These are phyloP conservation scores for Trissoscelio sp. DNA, from an alignment of 2,888 invertebrate species.

Conservation along the genomic window DNA sequence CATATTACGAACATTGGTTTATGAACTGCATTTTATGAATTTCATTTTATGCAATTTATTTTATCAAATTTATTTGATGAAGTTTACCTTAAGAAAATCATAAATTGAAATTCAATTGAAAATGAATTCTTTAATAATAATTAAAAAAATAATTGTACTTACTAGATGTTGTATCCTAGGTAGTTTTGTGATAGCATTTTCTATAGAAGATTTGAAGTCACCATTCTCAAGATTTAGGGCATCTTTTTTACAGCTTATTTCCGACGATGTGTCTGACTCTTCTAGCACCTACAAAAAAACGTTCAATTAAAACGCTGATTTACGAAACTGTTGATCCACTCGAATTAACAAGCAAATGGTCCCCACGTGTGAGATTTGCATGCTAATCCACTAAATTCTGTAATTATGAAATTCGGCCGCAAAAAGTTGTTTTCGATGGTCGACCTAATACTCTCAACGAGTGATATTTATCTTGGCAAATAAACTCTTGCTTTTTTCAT, in stretches of 20 bases:
- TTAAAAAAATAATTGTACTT: constrained; percentile 69
- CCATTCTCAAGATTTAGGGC: constrained; percentile 82
- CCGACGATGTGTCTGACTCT: constrained; percentile 84
- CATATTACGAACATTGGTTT: too few species aligned
- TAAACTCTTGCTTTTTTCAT: not conserved
- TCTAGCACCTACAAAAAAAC: constrained; percentile 82
- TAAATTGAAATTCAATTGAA: too few species aligned
- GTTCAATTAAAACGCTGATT: constrained; percentile 20
- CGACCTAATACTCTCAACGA: constrained; percentile 6
- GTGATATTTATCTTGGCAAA: constrained; percentile 4
- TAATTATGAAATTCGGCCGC: constrained; percentile 5
- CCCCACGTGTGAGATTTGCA: constrained; percentile 18
- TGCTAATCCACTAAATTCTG: constrained; percentile 21
- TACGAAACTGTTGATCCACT: constrained; percentile 1
- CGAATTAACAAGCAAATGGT: constrained; percentile 3
- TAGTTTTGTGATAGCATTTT: constrained; percentile 82
- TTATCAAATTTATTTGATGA: too few species aligned
- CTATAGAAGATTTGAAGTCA: constrained; percentile 82
- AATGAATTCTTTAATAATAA: too few species aligned
- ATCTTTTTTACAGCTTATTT: constrained; percentile 83
- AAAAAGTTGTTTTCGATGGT: constrained; percentile 28
- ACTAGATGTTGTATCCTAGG: constrained; percentile 83
- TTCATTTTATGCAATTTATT: too few species aligned
- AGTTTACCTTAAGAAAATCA: too few species aligned
- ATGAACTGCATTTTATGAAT: too few species aligned